Evolutionary conservation across 2,113 vertebrate species (phyloP).

Genomic region (Ondatra zibethicus): DNA sequence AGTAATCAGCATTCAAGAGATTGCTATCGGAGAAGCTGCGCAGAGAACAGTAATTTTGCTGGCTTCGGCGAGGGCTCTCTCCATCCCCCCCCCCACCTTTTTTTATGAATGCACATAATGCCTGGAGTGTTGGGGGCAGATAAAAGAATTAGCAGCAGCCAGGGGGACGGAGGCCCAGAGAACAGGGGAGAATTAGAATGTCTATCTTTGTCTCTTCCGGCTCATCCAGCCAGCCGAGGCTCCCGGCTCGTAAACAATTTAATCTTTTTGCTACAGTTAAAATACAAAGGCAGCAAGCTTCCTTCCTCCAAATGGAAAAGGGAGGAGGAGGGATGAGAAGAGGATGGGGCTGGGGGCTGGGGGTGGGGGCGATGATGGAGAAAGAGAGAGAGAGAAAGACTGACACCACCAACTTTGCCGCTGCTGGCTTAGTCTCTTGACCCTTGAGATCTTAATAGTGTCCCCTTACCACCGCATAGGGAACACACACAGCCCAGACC

Average conservation of each 20-base stretch:
- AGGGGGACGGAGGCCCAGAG: slow-evolving; percentile 91
- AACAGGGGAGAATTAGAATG: slow-evolving; percentile 98
- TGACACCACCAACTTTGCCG: slow-evolving; percentile 84
- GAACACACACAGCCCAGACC: background rate
- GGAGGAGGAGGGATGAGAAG: slow-evolving; percentile 64
- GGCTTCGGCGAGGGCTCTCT: slow-evolving; percentile 87
- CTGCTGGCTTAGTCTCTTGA: slow-evolving; percentile 74
- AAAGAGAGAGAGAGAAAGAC: slow-evolving; percentile 73
- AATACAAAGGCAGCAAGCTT: slow-evolving; percentile 90
- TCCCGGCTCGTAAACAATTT: slow-evolving; percentile 99
- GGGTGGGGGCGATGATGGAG: background rate
- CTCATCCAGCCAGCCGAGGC: slow-evolving; percentile 95
- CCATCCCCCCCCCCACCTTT: slow-evolving; percentile 80
- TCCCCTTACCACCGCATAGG: background rate
- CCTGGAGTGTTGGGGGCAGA: slow-evolving; percentile 99
- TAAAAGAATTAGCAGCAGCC: slow-evolving; percentile 99
- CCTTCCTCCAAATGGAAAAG: slow-evolving; percentile 82
- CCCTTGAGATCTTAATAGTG: slow-evolving; percentile 50
- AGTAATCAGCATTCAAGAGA: slow-evolving; percentile 98
- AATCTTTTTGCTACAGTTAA: slow-evolving; percentile 98
- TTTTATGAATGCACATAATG: slow-evolving; percentile 95
- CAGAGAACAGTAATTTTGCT: slow-evolving; percentile 94
- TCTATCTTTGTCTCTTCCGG: slow-evolving; percentile 98
- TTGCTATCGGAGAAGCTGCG: slow-evolving; percentile 95
- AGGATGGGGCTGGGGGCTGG: background rate